Evolutionary conservation across 2,888 invertebrate genomes (phyloP), one percentile per base, ranked within the genome.

Genomic region (Glaucopsyche alexis): DNA sequence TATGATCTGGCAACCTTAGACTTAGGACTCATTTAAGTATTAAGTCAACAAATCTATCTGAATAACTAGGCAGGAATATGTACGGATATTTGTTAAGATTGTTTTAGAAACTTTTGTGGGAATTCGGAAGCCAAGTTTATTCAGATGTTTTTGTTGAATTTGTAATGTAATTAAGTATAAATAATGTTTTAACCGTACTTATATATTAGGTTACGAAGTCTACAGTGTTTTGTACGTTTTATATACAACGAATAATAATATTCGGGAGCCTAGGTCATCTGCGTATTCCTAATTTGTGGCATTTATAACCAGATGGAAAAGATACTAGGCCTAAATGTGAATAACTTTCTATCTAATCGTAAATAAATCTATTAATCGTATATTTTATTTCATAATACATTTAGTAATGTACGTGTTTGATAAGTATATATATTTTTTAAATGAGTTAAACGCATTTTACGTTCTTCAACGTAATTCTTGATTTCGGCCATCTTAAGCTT

Each of bases 141-240:
- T 45, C 45, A 49, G 47, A 69, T 69, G 7, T 49, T 49, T 65
- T 69, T 69, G 69, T 69, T 69, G 69, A 49, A 14, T 29, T 19
- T 45, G 67, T 69, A 69, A 49, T 60, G 60, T 60, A 66, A 38
- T 50, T 66, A 72, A 72, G 72, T 40, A 50, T 72, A 72, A 72
- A 40, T 50, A 72, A 72, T 67, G 50, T 66, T 66, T 74, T 55
- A 75, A 79, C 79, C 82, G 86, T 88, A 86, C 86, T 86, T 88
- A 87, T 82, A 78, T 82, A 77, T 81, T 86, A 87, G 85, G 87
- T 86, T 89, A 87, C 77, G 72, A 13, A 83, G 74, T 84, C 83
- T 85, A 87, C 86, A 86, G 87, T 85, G 86, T 83, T 90, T 91
- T 90, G 87, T 90, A 91, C 85, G 87, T 87, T 89, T 88, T 85